Evolutionary conservation across 2,888 invertebrate species (phyloP).

Genomic region (Heliconius ismenius): DNA sequence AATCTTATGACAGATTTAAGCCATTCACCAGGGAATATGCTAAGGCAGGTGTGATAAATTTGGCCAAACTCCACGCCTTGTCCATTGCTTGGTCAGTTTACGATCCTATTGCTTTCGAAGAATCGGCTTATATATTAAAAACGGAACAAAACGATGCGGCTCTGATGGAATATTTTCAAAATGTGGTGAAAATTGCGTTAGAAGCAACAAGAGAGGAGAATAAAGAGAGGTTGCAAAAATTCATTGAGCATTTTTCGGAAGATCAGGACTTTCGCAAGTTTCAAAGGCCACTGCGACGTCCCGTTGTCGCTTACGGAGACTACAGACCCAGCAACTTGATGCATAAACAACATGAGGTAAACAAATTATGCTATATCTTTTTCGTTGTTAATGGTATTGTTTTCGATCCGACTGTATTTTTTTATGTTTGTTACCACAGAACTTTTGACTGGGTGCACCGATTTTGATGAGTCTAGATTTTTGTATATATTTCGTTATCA

Average conservation of each 20-base stretch:
- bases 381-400: neutral
- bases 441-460: too few relatives aligned
- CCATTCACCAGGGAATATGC: slow-evolving; percentile 54
- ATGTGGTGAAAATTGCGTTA: slow-evolving; percentile 40
- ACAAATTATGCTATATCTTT: neutral
- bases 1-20: slow-evolving; percentile 47
- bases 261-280: slow-evolving; percentile 41
- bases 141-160: slow-evolving; percentile 28
- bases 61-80: slow-evolving; percentile 59
- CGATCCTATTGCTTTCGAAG: slow-evolving; percentile 50
- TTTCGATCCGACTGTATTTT: too few relatives aligned
- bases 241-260: slow-evolving; percentile 37
- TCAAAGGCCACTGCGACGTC: slow-evolving; percentile 43
- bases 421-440: too few relatives aligned
- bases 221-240: slow-evolving; percentile 48
- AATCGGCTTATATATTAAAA: slow-evolving; percentile 18
- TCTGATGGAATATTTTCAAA: slow-evolving; percentile 36
- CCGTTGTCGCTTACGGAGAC: slow-evolving; percentile 47
- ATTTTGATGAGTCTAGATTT: too few relatives aligned
- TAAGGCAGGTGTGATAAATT: slow-evolving; percentile 46
- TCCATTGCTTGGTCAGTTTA: slow-evolving; percentile 54
- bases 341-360: slow-evolving; percentile 42
- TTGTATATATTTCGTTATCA: too few relatives aligned
- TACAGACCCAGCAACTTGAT: slow-evolving; percentile 49
- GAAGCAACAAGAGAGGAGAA: slow-evolving; percentile 49